Conservation (phyloP, 2,113 vertebrate genomes). For the Spermophilus dauricus region DNA sequence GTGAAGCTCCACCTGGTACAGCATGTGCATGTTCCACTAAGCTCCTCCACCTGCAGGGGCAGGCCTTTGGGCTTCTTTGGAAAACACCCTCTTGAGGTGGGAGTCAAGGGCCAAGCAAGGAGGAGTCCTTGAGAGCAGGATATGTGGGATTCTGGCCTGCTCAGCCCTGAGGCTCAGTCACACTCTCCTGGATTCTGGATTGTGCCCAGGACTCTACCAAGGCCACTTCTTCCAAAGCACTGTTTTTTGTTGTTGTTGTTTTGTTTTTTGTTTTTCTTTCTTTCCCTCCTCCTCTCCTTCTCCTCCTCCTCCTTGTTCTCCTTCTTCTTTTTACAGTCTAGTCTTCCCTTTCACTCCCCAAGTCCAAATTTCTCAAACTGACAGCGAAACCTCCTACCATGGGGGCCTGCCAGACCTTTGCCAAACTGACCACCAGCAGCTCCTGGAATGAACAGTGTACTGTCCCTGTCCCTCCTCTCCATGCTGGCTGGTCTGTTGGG, state of each 20-base stretch:
- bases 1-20: background rate
- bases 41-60: background rate
- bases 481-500: too few relatives aligned
- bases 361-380: background rate
- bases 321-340: background rate
- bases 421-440: background rate
- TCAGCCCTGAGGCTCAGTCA: background rate
- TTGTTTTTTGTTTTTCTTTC: background rate
- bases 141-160: background rate
- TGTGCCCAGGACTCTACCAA: background rate
- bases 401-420: background rate
- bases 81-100: background rate
- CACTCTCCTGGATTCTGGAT: background rate
- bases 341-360: background rate
- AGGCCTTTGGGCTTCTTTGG: background rate
- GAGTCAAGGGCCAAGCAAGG: background rate
- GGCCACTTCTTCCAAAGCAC: background rate
- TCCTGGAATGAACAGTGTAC: background rate
- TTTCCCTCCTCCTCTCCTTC: too few relatives aligned
- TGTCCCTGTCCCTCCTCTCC: fast-evolving
- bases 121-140: background rate
- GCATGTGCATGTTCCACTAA: background rate
- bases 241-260: background rate
- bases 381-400: background rate
- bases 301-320: too few relatives aligned